Conservation (phyloP, 2,797 vertebrate genomes). For the Erpetoichthys calabaricus region DNA sequence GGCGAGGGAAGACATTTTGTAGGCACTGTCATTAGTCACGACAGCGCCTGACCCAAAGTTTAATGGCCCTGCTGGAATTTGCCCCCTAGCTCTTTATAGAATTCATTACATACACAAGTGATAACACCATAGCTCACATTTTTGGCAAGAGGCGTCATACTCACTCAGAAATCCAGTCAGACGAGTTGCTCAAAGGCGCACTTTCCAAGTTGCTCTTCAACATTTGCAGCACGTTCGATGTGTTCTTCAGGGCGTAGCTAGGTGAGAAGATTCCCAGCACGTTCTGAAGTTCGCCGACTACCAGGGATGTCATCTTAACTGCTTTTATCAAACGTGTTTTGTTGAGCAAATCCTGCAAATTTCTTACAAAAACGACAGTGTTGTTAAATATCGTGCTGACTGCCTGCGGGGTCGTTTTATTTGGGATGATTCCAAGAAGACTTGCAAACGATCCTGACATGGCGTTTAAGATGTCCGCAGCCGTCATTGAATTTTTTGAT, state of each 20-base stretch:
- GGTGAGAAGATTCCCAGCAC: conserved; percentile 13
- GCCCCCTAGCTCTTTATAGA: too few species aligned
- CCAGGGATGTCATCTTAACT: conserved; percentile 15
- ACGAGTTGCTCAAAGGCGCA: conserved; percentile 22
- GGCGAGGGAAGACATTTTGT: too few species aligned
- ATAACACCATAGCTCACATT: too few species aligned
- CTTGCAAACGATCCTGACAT: conserved; percentile 17
- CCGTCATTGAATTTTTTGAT: conserved; percentile 9
- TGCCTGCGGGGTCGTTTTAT: not conserved
- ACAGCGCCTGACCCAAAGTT: too few species aligned
- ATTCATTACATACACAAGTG: too few species aligned
- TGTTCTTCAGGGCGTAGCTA: conserved; percentile 15
- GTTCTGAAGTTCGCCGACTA: conserved; percentile 18
- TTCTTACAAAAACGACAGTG: conserved; percentile 18
- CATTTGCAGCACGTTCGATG: conserved; percentile 12
- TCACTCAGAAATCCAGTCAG: conserved; percentile 27
- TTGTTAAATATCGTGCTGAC: conserved; percentile 14
- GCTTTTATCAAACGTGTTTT: conserved; percentile 9
- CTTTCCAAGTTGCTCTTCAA: conserved; percentile 13
- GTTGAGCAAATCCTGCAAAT: conserved; percentile 12
- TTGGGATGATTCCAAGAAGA: conserved; percentile 15
- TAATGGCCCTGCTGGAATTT: too few species aligned
- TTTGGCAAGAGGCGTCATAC: conserved; percentile 5
- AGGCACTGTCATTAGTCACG: too few species aligned
- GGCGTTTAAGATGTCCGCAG: not conserved